Conservation (phyloP, 2,113 vertebrate genomes). For the Microtus ochrogaster region DNA sequence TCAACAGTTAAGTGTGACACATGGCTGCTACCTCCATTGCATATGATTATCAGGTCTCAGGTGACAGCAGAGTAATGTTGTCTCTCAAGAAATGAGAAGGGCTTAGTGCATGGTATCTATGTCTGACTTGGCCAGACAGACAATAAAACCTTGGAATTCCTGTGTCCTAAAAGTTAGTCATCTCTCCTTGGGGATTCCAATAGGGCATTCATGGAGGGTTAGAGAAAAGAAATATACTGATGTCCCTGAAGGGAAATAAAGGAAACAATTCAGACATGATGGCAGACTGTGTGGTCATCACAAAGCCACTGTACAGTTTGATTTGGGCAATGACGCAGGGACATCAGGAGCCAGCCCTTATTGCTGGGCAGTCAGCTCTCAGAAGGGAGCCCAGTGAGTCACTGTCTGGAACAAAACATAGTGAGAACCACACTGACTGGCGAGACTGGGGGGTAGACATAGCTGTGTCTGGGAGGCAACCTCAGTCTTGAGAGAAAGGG, state of each 20-base stretch:
- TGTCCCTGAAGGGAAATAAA: slow-evolving; percentile 57
- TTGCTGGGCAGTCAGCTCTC: neutral
- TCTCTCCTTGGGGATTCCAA: slow-evolving; percentile 36
- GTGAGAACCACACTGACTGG: neutral
- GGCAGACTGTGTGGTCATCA: neutral
- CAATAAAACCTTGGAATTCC: slow-evolving; percentile 23
- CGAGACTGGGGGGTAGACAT: neutral
- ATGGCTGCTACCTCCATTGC: neutral
- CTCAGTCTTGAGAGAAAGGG: neutral
- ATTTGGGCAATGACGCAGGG: neutral
- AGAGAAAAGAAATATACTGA: neutral
- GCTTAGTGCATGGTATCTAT: neutral
- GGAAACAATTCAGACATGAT: neutral
- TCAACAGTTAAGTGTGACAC: neutral
- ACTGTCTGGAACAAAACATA: neutral
- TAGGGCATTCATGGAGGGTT: neutral
- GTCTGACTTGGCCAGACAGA: slow-evolving; percentile 31
- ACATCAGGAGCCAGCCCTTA: neutral
- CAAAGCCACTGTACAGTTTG: neutral
- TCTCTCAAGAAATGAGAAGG: slow-evolving; percentile 28
- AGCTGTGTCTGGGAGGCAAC: neutral
- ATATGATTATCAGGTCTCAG: neutral
- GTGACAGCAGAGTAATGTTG: neutral
- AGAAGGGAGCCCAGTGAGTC: neutral
- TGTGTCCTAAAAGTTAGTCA: neutral